These are phyloP conservation scores for Ahaetulla prasina DNA, from an alignment of 2,113 vertebrate genomes.

Conservation along the genomic window DNA sequence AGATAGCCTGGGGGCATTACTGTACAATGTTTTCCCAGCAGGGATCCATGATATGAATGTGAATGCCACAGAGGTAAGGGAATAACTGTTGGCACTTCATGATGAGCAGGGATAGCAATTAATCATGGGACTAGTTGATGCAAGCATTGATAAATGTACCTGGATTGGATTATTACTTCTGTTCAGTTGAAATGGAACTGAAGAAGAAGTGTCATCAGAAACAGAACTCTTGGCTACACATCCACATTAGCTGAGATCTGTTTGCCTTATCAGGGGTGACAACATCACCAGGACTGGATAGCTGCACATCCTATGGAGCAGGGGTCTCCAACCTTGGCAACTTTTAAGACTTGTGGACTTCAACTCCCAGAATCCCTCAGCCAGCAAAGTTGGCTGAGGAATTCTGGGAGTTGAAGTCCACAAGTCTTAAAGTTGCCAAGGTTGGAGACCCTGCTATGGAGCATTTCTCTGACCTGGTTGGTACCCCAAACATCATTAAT, in stretches of 20 bases:
- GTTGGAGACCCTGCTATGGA: no score
- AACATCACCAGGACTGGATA: neutral
- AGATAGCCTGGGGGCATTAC: neutral
- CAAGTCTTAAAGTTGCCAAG: no score
- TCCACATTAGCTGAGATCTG: neutral
- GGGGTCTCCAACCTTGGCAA: no score
- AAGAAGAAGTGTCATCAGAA: neutral
- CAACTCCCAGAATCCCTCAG: no score
- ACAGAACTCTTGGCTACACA: neutral
- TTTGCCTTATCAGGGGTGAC: neutral
- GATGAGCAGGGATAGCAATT: neutral
- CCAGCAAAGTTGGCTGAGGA: no score
- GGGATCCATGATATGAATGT: no score
- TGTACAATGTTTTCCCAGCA: neutral
- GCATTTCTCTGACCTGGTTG: neutral
- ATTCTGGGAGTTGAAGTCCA: no score
- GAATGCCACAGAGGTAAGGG: neutral
- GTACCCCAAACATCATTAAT: neutral
- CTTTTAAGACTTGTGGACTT: no score
- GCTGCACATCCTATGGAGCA: neutral
- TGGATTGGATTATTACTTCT: neutral
- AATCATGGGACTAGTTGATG: neutral
- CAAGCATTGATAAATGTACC: neutral
- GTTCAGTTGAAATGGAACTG: neutral
- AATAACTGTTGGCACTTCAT: neutral